Percentiles rank a stretch among this genome's conserved stretches.
These are phyloP conservation scores for Colostygia pectinataria DNA, from an alignment of 2,888 invertebrate genomes.

Conservation along the genomic window DNA sequence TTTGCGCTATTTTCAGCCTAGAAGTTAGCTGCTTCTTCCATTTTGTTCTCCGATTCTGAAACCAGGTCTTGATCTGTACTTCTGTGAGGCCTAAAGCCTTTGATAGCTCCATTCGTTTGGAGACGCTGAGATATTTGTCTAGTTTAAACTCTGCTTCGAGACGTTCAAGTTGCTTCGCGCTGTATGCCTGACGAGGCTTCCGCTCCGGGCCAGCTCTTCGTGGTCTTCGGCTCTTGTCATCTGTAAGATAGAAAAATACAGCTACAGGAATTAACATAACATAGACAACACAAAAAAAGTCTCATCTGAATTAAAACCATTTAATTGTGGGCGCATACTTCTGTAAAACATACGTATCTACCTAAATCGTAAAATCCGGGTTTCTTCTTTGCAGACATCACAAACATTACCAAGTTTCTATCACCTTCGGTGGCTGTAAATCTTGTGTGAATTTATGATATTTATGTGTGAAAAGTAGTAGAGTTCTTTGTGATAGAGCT, in stretches of 20 bases:
- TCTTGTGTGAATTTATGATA: constrained; percentile 64
- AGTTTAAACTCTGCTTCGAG: constrained; percentile 97
- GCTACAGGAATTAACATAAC: too few species aligned
- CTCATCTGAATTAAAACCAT: too few species aligned
- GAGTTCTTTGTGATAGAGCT: too few species aligned
- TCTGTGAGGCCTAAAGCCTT: constrained; percentile 94
- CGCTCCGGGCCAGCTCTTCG: constrained; percentile 95
- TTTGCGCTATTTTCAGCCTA: constrained; percentile 92
- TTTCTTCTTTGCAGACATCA: too few species aligned
- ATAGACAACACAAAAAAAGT: too few species aligned
- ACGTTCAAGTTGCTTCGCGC: constrained; percentile 95
- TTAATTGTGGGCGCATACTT: too few species aligned
- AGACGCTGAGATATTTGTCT: constrained; percentile 98
- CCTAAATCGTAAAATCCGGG: too few species aligned
- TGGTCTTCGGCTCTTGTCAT: constrained; percentile 91
- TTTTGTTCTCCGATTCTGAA: constrained; percentile 96
- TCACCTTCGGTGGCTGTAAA: constrained; percentile 67
- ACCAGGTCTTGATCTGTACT: constrained; percentile 98
- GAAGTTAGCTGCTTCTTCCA: constrained; percentile 99
- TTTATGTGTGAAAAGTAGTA: too few species aligned
- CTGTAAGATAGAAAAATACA: constrained; percentile 59
- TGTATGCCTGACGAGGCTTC: constrained; percentile 98
- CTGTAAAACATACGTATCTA: too few species aligned
- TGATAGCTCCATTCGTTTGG: constrained; percentile 96
- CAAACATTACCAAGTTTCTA: not conserved